Conservation (phyloP, 2,113 vertebrate species). For the Bos indicus region DNA sequence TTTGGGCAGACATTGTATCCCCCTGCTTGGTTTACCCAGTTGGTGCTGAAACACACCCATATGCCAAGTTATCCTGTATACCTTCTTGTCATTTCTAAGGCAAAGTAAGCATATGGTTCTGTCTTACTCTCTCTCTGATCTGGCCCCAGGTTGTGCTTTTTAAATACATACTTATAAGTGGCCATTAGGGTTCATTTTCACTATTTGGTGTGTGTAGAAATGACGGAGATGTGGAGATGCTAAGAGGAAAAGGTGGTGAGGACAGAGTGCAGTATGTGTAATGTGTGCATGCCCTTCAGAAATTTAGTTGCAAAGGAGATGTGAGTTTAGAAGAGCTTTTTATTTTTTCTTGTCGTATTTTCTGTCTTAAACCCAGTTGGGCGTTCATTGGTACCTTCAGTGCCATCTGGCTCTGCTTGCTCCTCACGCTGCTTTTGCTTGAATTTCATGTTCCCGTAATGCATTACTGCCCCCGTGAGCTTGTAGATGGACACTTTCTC, state of each 20-base stretch:
- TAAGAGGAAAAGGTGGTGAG: neutral
- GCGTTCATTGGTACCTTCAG: constrained; percentile 81
- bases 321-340: neutral
- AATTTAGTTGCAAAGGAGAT: neutral
- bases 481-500: constrained; percentile 90
- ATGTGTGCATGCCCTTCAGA: neutral
- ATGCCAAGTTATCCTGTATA: neutral
- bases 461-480: constrained; percentile 89
- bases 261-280: neutral
- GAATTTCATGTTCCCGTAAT: constrained; percentile 90
- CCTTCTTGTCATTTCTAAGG: neutral
- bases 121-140: neutral
- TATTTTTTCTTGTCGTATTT: neutral
- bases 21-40: neutral
- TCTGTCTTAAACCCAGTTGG: neutral
- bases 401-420: constrained; percentile 88
- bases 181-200: neutral
- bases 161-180: neutral
- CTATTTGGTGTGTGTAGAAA: neutral
- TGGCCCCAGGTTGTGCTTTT: neutral
- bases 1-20: neutral
- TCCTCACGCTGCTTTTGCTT: constrained; percentile 90
- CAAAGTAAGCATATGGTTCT: neutral
- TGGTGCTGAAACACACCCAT: neutral
- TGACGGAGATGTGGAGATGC: neutral